These are phyloP conservation scores for Diplazon laetatorius DNA, from an alignment of 2,888 invertebrate species.

Conservation along the genomic window DNA sequence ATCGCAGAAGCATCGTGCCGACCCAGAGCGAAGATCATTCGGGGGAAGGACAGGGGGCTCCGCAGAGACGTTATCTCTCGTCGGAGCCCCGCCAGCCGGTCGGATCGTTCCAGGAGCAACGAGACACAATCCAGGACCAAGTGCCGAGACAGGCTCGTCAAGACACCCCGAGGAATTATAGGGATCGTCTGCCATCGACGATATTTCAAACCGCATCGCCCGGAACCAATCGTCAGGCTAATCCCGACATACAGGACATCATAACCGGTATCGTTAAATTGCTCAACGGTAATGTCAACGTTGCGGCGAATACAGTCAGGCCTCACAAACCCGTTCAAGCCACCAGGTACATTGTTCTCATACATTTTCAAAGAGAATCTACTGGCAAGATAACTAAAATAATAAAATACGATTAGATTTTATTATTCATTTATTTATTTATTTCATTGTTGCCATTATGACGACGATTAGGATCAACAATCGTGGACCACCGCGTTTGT, in stretches of 20 bases:
- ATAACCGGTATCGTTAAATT: slow-evolving; percentile 95
- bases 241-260: slow-evolving; percentile 94
- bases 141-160: slow-evolving; percentile 75
- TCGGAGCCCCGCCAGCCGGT: slow-evolving; percentile 87
- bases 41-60: slow-evolving; percentile 91
- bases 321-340: slow-evolving; percentile 86
- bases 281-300: slow-evolving; percentile 94
- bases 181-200: slow-evolving; percentile 75
- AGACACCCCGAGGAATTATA: slow-evolving; percentile 79
- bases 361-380: too few relatives aligned
- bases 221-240: slow-evolving; percentile 83
- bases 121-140: slow-evolving; percentile 68
- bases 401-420: too few relatives aligned
- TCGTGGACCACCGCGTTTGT: slow-evolving; percentile 93
- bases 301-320: slow-evolving; percentile 89
- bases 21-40: slow-evolving; percentile 80
- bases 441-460: too few relatives aligned
- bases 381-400: too few relatives aligned
- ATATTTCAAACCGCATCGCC: slow-evolving; percentile 70
- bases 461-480: slow-evolving; percentile 89
- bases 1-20: slow-evolving; percentile 72
- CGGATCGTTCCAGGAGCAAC: slow-evolving; percentile 75
- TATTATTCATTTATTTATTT: too few relatives aligned
- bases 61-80: slow-evolving; percentile 87
- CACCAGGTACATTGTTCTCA: slow-evolving; percentile 74